Evolutionary conservation across 2,113 vertebrate genomes (phyloP).

Genomic region (Tachycineta bicolor): DNA sequence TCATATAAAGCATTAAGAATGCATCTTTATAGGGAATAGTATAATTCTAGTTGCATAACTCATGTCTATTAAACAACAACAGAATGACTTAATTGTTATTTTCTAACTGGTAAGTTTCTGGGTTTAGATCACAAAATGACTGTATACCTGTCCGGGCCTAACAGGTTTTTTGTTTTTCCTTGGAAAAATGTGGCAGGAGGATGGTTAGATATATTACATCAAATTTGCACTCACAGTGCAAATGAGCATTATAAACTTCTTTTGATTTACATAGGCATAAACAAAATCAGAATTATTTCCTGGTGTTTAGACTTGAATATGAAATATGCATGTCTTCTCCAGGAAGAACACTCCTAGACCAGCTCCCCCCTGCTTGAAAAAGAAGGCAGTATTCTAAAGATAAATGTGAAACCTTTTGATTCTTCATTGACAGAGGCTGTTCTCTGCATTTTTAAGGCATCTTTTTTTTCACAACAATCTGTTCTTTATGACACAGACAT

Average conservation of each 20-base stretch:
- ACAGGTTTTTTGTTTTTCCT: background rate
- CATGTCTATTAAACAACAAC: background rate
- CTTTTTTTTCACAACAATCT: background rate
- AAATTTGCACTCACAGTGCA: background rate
- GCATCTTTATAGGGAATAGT: background rate
- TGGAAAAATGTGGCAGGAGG: background rate
- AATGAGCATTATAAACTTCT: background rate
- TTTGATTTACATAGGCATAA: background rate
- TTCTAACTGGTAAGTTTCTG: background rate
- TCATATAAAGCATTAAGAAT: background rate
- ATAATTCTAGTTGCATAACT: background rate
- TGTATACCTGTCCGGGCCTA: background rate
- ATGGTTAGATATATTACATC: background rate
- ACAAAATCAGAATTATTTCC: slow-evolving; percentile 12
- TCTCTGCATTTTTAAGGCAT: background rate
- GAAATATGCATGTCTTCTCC: background rate
- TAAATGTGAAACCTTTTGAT: background rate
- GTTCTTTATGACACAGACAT: background rate
- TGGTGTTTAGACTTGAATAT: background rate
- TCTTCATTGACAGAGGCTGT: background rate
- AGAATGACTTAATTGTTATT: background rate
- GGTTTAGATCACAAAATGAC: background rate
- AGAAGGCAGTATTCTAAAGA: background rate
- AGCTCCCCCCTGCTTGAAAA: background rate
- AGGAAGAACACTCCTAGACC: background rate